Conservation (phyloP, 2,888 invertebrate genomes). For the Trichogramma dendrolimi region DNA sequence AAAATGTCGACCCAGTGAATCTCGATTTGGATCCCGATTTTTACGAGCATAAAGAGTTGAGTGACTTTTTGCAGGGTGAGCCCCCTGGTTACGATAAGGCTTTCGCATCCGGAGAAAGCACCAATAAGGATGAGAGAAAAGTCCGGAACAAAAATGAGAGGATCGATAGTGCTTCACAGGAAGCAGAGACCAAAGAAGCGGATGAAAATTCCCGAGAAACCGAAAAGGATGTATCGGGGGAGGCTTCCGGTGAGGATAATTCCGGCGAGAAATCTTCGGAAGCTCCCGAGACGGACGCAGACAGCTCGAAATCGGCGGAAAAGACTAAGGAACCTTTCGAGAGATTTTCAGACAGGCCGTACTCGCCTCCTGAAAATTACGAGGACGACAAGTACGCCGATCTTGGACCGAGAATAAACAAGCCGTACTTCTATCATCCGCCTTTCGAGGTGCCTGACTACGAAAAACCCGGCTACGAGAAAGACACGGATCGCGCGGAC, state of each 20-base stretch:
- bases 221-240: constrained; percentile 17
- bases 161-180: constrained; percentile 9
- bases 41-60: constrained; percentile 50
- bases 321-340: constrained; percentile 35
- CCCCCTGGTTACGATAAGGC: constrained; percentile 33
- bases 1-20: background rate
- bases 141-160: constrained; percentile 6
- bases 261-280: constrained; percentile 18
- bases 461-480: constrained; percentile 26
- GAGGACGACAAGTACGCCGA: constrained; percentile 42
- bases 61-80: constrained; percentile 30
- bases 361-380: constrained; percentile 42
- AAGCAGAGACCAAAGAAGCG: constrained; percentile 24
- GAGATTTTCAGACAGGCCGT: constrained; percentile 38
- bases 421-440: constrained; percentile 45
- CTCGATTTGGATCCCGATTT: constrained; percentile 2
- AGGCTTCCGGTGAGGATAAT: constrained; percentile 18
- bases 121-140: constrained; percentile 7
- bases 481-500: constrained; percentile 14
- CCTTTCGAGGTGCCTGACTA: constrained; percentile 35
- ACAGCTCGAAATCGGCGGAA: constrained; percentile 22
- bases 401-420: constrained; percentile 43
- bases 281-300: constrained; percentile 16
- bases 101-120: constrained; percentile 23
- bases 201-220: background rate